A percentile compares a stretch with the other conserved stretches of the same genome.
These are phyloP conservation scores for Entomobrya multifasciata DNA, from an alignment of 2,888 invertebrate genomes.

Conservation along the genomic window DNA sequence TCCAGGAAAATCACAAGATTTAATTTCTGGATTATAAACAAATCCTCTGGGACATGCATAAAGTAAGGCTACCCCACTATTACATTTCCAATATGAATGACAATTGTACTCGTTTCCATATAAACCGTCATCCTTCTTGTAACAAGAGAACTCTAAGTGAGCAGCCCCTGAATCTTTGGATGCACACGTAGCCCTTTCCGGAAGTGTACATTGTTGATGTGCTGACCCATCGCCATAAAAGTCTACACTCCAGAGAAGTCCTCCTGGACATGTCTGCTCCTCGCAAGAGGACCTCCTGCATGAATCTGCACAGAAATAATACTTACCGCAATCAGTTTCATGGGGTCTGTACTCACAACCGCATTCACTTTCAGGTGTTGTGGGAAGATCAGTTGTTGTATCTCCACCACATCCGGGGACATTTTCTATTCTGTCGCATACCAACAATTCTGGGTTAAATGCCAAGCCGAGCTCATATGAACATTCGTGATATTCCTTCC, in stretches of 20 bases:
- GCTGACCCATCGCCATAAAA: conserved; percentile 12
- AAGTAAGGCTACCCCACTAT: neutral
- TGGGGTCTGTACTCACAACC: conserved; percentile 35
- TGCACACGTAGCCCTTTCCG: conserved; percentile 28
- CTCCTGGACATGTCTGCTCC: neutral
- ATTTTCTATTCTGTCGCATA: conserved; percentile 43
- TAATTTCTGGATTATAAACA: conserved; percentile 35
- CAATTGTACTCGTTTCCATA: conserved; percentile 27
- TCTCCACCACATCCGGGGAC: neutral
- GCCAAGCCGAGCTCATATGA: conserved; percentile 20
- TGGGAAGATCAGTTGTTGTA: conserved; percentile 10
- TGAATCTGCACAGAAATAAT: conserved; percentile 25
- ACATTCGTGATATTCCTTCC: conserved; percentile 44
- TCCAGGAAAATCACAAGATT: conserved; percentile 27
- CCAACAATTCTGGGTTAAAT: conserved; percentile 13
- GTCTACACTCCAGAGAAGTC: conserved; percentile 39
- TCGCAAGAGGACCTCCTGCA: neutral
- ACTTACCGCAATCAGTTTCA: conserved; percentile 29
- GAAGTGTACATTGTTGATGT: conserved; percentile 44
- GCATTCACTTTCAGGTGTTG: conserved; percentile 21
- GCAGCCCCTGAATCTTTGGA: neutral
- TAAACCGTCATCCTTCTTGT: neutral
- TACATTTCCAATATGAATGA: conserved; percentile 36
- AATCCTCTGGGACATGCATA: conserved; percentile 30
- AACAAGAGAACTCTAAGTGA: conserved; percentile 22